Percentiles rank a stretch among this genome's conserved stretches.
These are phyloP conservation scores for Tringa solitaria DNA, from an alignment of 2,113 vertebrate species.

Conservation along the genomic window DNA sequence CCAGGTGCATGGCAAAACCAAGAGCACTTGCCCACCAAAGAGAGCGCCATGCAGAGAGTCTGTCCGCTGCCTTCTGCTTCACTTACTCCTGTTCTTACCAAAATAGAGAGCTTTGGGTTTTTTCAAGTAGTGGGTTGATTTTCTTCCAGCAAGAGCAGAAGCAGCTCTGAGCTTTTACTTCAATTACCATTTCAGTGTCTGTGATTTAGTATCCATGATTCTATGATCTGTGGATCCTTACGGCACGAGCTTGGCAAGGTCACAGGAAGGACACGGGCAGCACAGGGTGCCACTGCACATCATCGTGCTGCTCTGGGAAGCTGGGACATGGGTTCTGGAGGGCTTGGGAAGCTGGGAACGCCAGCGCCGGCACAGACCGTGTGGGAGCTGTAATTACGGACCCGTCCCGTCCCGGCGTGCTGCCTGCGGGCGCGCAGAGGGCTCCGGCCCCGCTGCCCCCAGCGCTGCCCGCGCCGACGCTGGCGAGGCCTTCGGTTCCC, in stretches of 20 bases:
- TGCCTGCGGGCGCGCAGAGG: too few species aligned
- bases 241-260: background rate
- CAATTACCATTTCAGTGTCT: background rate
- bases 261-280: background rate
- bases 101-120: background rate
- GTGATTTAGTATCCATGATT: background rate
- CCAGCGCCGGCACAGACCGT: background rate
- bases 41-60: background rate
- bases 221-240: background rate
- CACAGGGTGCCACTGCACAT: fast-evolving
- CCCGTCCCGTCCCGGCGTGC: fast-evolving
- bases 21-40: background rate
- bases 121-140: background rate
- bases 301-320: background rate
- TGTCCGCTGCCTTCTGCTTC: background rate
- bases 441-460: background rate
- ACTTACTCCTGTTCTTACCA: slow-evolving; percentile 7
- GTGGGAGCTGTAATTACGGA: background rate
- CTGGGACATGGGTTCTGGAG: background rate
- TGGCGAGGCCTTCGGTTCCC: fast-evolving
- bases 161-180: background rate
- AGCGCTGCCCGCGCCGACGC: fast-evolving
- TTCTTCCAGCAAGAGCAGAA: background rate
- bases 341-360: background rate
- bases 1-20: background rate